Base-by-base conservation (phyloP, 2,888 invertebrate genomes). In the Protodeltote pygarga region DNA sequence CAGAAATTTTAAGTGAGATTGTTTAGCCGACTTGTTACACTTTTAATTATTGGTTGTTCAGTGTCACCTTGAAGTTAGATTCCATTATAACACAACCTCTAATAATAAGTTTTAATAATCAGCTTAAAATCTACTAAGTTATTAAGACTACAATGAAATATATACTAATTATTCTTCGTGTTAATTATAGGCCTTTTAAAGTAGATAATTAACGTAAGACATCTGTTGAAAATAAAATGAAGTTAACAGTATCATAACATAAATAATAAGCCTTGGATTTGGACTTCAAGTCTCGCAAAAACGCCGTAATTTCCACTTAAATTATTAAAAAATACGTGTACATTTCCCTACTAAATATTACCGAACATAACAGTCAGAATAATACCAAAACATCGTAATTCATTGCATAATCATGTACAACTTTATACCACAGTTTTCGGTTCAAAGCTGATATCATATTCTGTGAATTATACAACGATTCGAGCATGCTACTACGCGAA, bases 51-150 rank as follows among this genome's bases (percentile, higher is more conserved):
- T 10, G 37, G 31, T 32, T 51, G 10, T 32, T 35, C 23, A 31
- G 5, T 45, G 15, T 35, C 4, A 33, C 33, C 29, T 11, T 11
- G 21, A 40, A 35, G 40, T 15, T 16, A 44, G 17, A 33, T 19
- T 34, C 16, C 16, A 9, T 42, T 25, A 13, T 38, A 50, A 40
- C 11, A 23, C 9, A 42, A 29, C 13, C 31, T 51, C 8, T 39
- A 38, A 51, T 62, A 33, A 49, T 37, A 54, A 58, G 27, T 61
- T 64, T 47, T 42, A 58, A 62, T 62, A 54, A 51, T 35, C 47
- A 25, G 29, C 44, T 28, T 47, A 35, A 38, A 44, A 31, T 21
- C 25, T 33, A 40, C 10, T 15, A 23, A 47, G 32, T 53, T 19
- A 23, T 23, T 49, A 35, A 35, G 24, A 9, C 35, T 34, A 52